Percentiles rank a stretch among this genome's conserved stretches.
phyloP scores from a whole-genome alignment of 1,140 invertebrate species.

The Grapholita molesta region DNA sequence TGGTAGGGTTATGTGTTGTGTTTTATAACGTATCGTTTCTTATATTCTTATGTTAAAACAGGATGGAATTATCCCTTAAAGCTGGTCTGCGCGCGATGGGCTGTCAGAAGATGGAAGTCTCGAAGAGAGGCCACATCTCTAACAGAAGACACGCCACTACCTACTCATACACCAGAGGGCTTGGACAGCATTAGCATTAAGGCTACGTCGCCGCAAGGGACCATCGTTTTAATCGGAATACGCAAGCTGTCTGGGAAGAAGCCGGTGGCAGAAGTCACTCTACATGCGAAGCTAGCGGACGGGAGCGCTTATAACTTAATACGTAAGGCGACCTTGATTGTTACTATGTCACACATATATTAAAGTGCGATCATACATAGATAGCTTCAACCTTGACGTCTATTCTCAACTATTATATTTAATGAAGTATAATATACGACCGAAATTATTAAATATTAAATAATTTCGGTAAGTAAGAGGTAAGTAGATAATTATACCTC shows the following conservation, averaged over 20 bases:
- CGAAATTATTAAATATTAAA: no score
- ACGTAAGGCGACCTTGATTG: slow-evolving; percentile 58
- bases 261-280: slow-evolving; percentile 59
- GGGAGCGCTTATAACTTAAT: slow-evolving; percentile 73
- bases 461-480: no score
- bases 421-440: no score
- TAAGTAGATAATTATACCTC: no score
- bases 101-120: slow-evolving; percentile 58
- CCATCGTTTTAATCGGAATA: slow-evolving; percentile 63
- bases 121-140: slow-evolving; percentile 18
- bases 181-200: slow-evolving; percentile 59
- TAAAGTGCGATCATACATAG: neutral
- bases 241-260: slow-evolving; percentile 47
- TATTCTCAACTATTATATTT: no score
- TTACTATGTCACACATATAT: neutral
- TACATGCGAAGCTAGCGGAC: slow-evolving; percentile 71
- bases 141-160: slow-evolving; percentile 37
- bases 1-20: no score
- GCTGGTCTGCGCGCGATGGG: slow-evolving; percentile 48
- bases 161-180: slow-evolving; percentile 36
- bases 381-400: neutral
- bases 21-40: no score
- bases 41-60: no score
- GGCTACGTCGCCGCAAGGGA: slow-evolving; percentile 64
- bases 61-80: slow-evolving; percentile 72